Conservation (phyloP, 2,797 vertebrate species). For the Platalea minor region DNA sequence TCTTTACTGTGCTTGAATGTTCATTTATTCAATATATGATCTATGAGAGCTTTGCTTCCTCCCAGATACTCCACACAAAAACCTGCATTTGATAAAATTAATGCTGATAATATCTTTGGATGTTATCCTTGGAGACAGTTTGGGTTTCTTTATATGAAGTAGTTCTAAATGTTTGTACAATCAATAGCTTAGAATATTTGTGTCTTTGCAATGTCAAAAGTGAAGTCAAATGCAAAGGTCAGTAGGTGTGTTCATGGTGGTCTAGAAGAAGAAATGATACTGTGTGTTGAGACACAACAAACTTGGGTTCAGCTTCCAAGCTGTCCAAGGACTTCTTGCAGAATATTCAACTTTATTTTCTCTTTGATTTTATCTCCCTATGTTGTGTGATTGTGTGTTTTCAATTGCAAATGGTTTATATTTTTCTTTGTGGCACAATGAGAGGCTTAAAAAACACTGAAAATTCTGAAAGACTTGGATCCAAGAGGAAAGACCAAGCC, state of each 20-base stretch:
- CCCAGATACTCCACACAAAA: neutral
- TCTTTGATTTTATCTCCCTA: neutral
- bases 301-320: neutral
- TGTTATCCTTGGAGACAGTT: neutral
- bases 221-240: neutral
- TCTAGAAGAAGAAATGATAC: neutral
- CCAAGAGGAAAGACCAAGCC: neutral
- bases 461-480: neutral
- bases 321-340: neutral
- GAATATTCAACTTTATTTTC: neutral
- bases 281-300: neutral
- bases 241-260: neutral
- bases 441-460: neutral
- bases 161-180: neutral
- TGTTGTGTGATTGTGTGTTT: neutral
- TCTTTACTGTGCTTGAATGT: slow-evolving; percentile 7
- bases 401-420: neutral
- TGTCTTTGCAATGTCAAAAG: neutral
- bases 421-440: neutral
- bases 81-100: slow-evolving; percentile 8
- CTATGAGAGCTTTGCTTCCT: neutral
- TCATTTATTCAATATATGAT: slow-evolving; percentile 17
- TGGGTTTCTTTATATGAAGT: neutral
- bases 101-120: neutral
- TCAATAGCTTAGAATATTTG: neutral